A percentile compares a stretch with the other conserved stretches of the same genome.
Conservation (phyloP, 2,113 vertebrate genomes). For the Proteles cristata region DNA sequence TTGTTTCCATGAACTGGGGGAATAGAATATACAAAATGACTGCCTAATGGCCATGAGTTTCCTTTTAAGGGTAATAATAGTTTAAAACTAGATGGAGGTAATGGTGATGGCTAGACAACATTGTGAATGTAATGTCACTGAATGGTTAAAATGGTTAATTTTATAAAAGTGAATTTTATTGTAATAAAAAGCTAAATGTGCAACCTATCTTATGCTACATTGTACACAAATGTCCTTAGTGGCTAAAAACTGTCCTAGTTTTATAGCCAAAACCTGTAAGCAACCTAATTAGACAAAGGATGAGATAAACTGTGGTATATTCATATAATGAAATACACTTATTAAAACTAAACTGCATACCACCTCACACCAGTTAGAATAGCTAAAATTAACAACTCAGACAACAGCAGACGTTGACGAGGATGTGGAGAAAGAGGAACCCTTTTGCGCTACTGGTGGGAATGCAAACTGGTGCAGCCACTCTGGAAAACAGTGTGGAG, state of each 20-base stretch:
- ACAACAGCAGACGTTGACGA: too few relatives aligned
- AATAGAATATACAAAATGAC: not conserved
- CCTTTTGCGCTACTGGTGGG: too few relatives aligned
- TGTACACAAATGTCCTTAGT: not conserved
- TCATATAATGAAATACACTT: not conserved
- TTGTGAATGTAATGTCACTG: not conserved
- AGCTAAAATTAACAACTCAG: too few relatives aligned
- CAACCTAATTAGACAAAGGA: not conserved
- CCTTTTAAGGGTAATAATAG: not conserved
- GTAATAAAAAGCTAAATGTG: slow-evolving; percentile 15
- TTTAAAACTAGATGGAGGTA: not conserved
- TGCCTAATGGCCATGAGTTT: not conserved
- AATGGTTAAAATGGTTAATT: not conserved
- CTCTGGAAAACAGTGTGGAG: too few relatives aligned
- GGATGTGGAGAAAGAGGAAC: too few relatives aligned
- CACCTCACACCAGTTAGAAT: too few relatives aligned
- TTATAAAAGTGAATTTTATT: not conserved
- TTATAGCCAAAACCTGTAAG: slow-evolving; percentile 13
- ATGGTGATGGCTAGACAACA: not conserved
- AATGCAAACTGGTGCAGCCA: too few relatives aligned
- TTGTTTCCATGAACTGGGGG: not conserved
- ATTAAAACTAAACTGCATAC: not conserved
- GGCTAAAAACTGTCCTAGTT: not conserved
- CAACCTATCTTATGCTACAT: not conserved
- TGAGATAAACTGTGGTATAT: not conserved